Evolutionary conservation across 2,888 invertebrate genomes (phyloP), one percentile per base, ranked within the genome.

Genomic region (Hydropsyche betteni): DNA sequence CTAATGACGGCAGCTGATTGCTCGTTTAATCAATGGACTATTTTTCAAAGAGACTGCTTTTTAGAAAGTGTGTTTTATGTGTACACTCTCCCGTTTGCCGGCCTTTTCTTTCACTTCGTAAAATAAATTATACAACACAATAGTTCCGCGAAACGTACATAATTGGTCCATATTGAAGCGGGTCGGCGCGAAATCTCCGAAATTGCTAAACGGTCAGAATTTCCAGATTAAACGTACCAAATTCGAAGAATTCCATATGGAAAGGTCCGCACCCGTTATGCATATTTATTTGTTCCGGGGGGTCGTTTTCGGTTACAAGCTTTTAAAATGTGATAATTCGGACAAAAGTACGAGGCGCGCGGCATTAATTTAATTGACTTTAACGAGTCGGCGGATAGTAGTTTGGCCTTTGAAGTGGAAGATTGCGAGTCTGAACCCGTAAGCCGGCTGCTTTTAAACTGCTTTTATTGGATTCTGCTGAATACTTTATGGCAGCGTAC

Each of bases 381-480:
- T 72, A 72, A 72, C 72, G 72, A 72, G 72, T 72, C 55, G 72
- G 72, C 55, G 55, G 72, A 72, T 72, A 72, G 72, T 70, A 72
- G 72, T 72, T 72, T 72, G 72, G 72, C 72, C 72, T 72, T 72
- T 72, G 72, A 58, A 72, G 72, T 72, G 72, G 72, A 72, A 72
- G 72, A 72, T 72, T 72, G 72, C 58, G 72, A 72, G 58, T 58
- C 55, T 71, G 71, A 71, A 71, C 71, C 72, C 58, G 61, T 72
- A 72, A 72, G 72, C 72, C 52, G 72, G 58, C 72, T 72, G 72
- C 72, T 72, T 72, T 70, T 72, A 72, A 72, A 72, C 72, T 72
- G 72, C 72, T 72, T 72, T 72, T 72, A 72, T 72, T 72, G 72
- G 72, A 72, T 72, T 72, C 55, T 44, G 72, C 61, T 72, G 72